These are phyloP conservation scores for Dreissena rostriformis DNA, from an alignment of 1,140 invertebrate species.

Conservation along the genomic window DNA sequence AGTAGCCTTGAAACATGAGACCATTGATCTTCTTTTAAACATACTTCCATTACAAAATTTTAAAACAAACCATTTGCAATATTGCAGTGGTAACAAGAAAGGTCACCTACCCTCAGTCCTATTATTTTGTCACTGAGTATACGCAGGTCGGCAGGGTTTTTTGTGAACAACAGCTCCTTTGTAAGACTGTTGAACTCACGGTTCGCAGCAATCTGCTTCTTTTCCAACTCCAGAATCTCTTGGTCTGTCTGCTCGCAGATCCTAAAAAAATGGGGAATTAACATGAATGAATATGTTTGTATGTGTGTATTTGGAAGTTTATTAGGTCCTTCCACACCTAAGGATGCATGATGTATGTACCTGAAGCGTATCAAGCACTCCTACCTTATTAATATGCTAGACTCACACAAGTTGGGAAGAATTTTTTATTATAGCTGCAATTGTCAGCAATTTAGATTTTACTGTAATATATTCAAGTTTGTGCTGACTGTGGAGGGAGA, in stretches of 20 bases:
- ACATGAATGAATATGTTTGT: neutral
- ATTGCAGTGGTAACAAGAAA: neutral
- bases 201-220: slow-evolving; percentile 70
- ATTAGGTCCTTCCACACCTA: too few species aligned
- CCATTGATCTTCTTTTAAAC: neutral
- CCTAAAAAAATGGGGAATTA: slow-evolving; percentile 54
- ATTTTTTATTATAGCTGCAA: too few species aligned
- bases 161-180: slow-evolving; percentile 69
- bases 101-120: slow-evolving; percentile 64
- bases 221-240: slow-evolving; percentile 75
- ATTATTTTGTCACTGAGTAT: slow-evolving; percentile 72
- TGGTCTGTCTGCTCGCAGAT: slow-evolving; percentile 75
- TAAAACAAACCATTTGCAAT: neutral
- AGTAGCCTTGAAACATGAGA: neutral
- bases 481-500: too few species aligned
- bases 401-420: too few species aligned
- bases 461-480: too few species aligned
- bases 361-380: too few species aligned
- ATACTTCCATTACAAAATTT: neutral
- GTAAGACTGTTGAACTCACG: slow-evolving; percentile 71
- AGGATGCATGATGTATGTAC: too few species aligned
- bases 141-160: slow-evolving; percentile 70
- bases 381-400: too few species aligned
- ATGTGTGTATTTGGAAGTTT: too few species aligned
- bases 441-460: too few species aligned